Conservation (phyloP, 2,113 vertebrate genomes). For the Muntiacus reevesi region DNA sequence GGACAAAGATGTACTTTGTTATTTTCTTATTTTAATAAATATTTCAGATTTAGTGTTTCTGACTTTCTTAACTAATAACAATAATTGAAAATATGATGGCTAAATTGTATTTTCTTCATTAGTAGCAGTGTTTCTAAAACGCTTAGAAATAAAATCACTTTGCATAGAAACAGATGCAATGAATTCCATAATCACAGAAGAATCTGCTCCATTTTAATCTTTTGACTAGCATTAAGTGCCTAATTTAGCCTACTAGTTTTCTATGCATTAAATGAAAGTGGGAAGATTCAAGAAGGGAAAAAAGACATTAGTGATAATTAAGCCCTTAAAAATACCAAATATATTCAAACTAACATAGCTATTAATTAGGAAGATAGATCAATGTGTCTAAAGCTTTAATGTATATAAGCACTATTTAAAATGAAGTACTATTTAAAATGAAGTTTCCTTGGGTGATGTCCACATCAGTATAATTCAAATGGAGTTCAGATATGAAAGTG, state of each 20-base stretch:
- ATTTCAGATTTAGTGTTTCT: background rate
- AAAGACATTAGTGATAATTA: conserved; percentile 16
- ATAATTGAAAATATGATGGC: background rate
- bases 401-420: background rate
- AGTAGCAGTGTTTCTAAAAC: background rate
- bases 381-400: background rate
- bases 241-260: background rate
- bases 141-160: conserved; percentile 1
- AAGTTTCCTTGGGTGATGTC: background rate
- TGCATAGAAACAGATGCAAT: background rate
- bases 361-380: background rate
- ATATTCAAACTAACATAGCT: conserved; percentile 22
- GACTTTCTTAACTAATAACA: background rate
- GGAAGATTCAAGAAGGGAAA: background rate
- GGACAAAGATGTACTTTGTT: background rate
- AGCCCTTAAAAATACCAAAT: conserved; percentile 8
- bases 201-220: background rate
- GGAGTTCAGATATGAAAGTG: background rate
- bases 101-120: background rate
- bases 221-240: background rate
- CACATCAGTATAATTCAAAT: background rate
- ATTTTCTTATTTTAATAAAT: background rate
- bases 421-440: background rate
- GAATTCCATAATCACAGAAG: background rate
- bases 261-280: conserved; percentile 23